A percentile compares a stretch with the other conserved stretches of the same genome.
These are phyloP conservation scores for Platyrinchus mystaceus DNA, from an alignment of 2,797 vertebrate species.

Conservation along the genomic window DNA sequence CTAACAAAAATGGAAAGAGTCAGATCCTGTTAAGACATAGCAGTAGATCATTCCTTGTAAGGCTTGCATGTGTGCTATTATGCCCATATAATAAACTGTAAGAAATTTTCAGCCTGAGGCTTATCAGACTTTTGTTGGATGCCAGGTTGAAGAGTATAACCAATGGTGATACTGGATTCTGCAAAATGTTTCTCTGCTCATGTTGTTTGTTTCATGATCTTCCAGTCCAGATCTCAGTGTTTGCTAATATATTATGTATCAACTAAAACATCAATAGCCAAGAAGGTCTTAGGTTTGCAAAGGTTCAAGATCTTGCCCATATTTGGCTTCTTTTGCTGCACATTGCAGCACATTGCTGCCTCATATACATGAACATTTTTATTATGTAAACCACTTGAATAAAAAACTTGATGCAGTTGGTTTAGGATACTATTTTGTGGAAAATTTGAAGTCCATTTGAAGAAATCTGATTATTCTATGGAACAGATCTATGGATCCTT, in stretches of 20 bases:
- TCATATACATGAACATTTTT: neutral
- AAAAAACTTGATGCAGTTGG: neutral
- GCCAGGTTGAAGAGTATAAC: neutral
- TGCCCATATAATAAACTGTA: neutral
- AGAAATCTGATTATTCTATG: neutral
- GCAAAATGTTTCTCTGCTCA: neutral
- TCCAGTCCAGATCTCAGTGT: neutral
- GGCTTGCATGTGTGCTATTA: neutral
- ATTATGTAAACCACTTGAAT: neutral
- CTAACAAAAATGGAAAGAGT: neutral
- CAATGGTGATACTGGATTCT: neutral
- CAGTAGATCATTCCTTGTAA: neutral
- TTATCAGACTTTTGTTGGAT: neutral
- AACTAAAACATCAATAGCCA: accelerated
- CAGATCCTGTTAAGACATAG: neutral
- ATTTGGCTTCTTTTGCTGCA: neutral
- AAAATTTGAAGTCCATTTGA: neutral
- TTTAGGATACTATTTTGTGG: neutral
- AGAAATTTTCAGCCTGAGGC: neutral
- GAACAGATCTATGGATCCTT: too few species aligned
- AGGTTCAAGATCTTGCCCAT: neutral
- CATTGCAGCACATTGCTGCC: neutral
- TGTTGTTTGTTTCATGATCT: neutral
- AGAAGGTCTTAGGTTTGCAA: neutral
- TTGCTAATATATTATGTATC: neutral